Evolutionary conservation across 2,888 invertebrate genomes (phyloP).

Genomic region (Anticlea derivata): DNA sequence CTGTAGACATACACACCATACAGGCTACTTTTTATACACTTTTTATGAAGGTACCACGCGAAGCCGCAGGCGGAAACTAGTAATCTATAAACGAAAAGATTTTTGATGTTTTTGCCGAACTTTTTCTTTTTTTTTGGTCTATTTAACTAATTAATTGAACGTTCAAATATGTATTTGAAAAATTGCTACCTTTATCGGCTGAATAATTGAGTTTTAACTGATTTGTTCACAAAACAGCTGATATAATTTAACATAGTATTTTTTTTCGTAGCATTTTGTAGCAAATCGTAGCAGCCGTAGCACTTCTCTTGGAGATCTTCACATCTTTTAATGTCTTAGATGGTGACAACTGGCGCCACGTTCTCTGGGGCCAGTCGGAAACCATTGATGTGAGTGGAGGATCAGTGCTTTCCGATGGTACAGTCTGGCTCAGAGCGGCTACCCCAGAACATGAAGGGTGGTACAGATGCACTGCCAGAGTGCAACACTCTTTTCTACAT

Average conservation of each 20-base stretch:
- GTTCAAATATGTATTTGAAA: too few relatives aligned
- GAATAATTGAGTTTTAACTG: too few relatives aligned
- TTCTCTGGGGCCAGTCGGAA: slow-evolving; percentile 75
- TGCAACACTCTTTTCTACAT: slow-evolving; percentile 71
- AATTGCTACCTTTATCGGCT: too few relatives aligned
- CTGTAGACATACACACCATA: too few relatives aligned
- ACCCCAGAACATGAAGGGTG: slow-evolving; percentile 92
- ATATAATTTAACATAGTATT: too few relatives aligned
- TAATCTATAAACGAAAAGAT: too few relatives aligned
- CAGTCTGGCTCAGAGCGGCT: slow-evolving; percentile 88
- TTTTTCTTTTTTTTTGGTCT: too few relatives aligned
- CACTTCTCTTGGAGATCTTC: not conserved
- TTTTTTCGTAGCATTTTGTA: not conserved
- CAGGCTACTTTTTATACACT: too few relatives aligned
- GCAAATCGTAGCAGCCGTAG: not conserved
- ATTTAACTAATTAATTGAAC: too few relatives aligned
- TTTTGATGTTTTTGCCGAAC: not conserved
- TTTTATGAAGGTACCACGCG: too few relatives aligned
- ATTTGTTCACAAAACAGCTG: too few relatives aligned
- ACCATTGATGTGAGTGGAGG: slow-evolving; percentile 76
- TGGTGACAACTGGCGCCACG: slow-evolving; percentile 76
- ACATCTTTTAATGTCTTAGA: slow-evolving; percentile 43
- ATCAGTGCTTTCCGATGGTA: slow-evolving; percentile 87
- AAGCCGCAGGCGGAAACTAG: too few relatives aligned
- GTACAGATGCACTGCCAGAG: slow-evolving; percentile 92